Conservation (phyloP, 1,140 invertebrate species). For the Drosophila pseudoobscura region DNA sequence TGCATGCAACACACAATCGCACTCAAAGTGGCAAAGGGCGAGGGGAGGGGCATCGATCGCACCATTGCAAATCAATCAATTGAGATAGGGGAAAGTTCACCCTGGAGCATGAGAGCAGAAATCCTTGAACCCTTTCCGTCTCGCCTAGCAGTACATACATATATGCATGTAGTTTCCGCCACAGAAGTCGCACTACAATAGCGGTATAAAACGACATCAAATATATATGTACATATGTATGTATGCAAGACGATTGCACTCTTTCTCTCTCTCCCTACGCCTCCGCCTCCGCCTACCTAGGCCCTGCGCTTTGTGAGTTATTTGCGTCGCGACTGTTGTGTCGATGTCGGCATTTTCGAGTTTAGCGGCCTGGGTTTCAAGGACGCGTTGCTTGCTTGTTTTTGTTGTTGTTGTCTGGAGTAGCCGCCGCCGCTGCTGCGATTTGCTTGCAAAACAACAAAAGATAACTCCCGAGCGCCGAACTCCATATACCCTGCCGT, state of each 20-base stretch:
- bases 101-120: conserved; percentile 4
- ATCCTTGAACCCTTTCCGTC: conserved; percentile 53
- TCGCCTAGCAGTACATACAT: conserved; percentile 11
- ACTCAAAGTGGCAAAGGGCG: no score
- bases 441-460: conserved; percentile 11
- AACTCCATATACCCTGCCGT: no score
- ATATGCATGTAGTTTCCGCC: conserved; percentile 1
- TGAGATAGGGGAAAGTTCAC: not conserved
- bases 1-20: conserved; percentile 20
- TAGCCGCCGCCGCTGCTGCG: conserved; percentile 4
- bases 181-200: conserved; percentile 22
- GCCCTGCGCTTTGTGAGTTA: conserved; percentile 60
- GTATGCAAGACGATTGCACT: not conserved
- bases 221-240: no score
- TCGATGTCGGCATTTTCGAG: conserved; percentile 48
- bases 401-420: conserved; percentile 79
- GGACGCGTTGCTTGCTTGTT: conserved; percentile 66
- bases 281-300: conserved; percentile 10
- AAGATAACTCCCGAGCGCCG: not conserved
- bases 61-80: conserved; percentile 3
- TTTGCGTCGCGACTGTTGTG: conserved; percentile 46
- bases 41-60: not conserved
- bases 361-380: conserved; percentile 77
- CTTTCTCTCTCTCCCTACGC: conserved; percentile 8
- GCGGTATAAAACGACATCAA: conserved; percentile 9